Evolutionary conservation across 30 jellyfish, hydroid and myxozoan species (phyloP), one percentile per base, ranked within the genome.

Genomic region (Aurelia sp.): DNA sequence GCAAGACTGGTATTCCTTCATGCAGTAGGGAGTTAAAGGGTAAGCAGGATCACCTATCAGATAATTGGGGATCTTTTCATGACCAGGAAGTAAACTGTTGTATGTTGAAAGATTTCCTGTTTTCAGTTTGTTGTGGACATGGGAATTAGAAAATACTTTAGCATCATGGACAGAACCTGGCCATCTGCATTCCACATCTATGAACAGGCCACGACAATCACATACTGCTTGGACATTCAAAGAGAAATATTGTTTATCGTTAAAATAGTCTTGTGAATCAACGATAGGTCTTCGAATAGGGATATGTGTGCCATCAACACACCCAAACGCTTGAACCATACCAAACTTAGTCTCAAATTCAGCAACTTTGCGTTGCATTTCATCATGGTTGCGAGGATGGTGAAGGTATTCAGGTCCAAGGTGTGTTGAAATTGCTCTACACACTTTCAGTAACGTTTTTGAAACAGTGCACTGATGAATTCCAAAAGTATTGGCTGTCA

Each of bases 391-490:
- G 20, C 31, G 50, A 57, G 81, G 81, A 17, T 0, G 52, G 52
- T 20, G 55, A 57, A 74, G 19, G 86, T 74, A 74, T 51, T 21
- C 19, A 21, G 86, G 86, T 38, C 86, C 76, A 22, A 74, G 86
- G 35, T 50, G 19, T n/a, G 12, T 74, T 21, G 30, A 35, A 21
- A 74, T 74, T 50, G 86, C 71, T 19, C 62, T 12, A 35, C 86
- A 74, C 16, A 74, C 86, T 52, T 44, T 57, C 8, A 12, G 31
- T 70, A 85, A 50, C 18, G 82, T 48, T 17, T 41, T 24, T 52
- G 76, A 24, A 16, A 87, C 96, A 65, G 96, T 87, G 48, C 78
- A 22, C 62, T 53, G n/a, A n/a, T n/a, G n/a, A n/a, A n/a, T n/a
- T n/a, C n/a, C n/a, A n/a, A n/a, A n/a, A n/a, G n/a, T n/a, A n/a